Evolutionary conservation across 2,888 invertebrate species (phyloP).

Genomic region (Zaprionus bogoriensis): DNA sequence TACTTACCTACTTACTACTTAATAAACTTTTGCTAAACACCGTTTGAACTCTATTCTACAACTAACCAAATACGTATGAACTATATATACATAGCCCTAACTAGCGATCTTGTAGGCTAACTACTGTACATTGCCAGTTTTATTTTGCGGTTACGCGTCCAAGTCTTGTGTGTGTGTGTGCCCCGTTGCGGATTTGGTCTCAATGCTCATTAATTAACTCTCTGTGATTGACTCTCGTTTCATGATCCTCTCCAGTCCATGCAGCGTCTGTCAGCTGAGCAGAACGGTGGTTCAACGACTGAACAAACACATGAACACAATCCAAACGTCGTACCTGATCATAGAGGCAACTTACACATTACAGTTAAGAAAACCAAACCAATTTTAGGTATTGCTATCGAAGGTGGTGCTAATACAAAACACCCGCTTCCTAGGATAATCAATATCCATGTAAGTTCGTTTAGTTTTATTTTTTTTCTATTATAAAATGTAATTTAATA

Average conservation of each 20-base stretch:
- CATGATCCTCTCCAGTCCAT: slow-evolving; percentile 84
- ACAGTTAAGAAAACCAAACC: slow-evolving; percentile 96
- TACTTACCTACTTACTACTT: too few relatives aligned
- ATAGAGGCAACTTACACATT: slow-evolving; percentile 94
- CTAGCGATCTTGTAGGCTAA: slow-evolving; percentile 44
- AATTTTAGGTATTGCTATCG: slow-evolving; percentile 97
- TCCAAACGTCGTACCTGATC: slow-evolving; percentile 90
- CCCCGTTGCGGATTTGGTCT: background rate
- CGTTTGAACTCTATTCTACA: slow-evolving; percentile 23
- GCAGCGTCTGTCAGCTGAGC: slow-evolving; percentile 88
- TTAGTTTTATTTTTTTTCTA: too few relatives aligned
- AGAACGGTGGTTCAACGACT: slow-evolving; percentile 84
- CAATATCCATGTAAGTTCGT: slow-evolving; percentile 97
- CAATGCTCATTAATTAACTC: background rate
- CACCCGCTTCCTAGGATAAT: slow-evolving; percentile 97
- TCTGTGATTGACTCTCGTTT: slow-evolving; percentile 44
- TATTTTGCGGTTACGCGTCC: background rate
- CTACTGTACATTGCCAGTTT: background rate
- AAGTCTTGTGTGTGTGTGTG: background rate
- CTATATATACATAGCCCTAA: slow-evolving; percentile 23
- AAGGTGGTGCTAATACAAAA: slow-evolving; percentile 97
- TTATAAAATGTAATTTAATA: too few relatives aligned
- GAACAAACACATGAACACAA: slow-evolving; percentile 83
- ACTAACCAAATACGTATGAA: slow-evolving; percentile 11
- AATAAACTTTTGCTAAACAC: slow-evolving; percentile 35